Conservation (phyloP, 2,888 invertebrate genomes). For the Spatulosminthurus flaviceps region DNA sequence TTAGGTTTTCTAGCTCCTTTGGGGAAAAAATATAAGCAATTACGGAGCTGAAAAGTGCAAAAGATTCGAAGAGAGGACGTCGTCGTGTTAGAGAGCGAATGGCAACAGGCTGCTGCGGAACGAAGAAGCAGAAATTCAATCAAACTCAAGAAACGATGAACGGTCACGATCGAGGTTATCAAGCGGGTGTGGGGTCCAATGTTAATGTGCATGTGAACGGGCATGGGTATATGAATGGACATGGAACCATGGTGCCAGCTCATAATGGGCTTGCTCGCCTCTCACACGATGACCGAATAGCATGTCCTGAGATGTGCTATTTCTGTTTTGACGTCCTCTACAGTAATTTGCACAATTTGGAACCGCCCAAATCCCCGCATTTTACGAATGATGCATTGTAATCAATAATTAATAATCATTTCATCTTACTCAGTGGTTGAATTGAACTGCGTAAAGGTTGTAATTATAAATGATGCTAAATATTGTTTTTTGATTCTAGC, state of each 20-base stretch:
- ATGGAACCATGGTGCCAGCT: slow-evolving; percentile 46
- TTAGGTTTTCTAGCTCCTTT: not conserved
- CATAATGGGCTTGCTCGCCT: slow-evolving; percentile 48
- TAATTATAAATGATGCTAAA: slow-evolving; percentile 32
- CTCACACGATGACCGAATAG: slow-evolving; percentile 69
- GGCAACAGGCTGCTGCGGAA: slow-evolving; percentile 91
- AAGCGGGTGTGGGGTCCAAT: slow-evolving; percentile 38
- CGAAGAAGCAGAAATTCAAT: slow-evolving; percentile 90
- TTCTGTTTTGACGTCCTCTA: slow-evolving; percentile 99
- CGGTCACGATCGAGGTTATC: slow-evolving; percentile 65
- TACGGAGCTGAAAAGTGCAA: slow-evolving; percentile 32
- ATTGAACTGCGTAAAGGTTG: no score
- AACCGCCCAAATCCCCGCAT: slow-evolving; percentile 88
- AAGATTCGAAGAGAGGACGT: slow-evolving; percentile 19
- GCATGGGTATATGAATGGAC: slow-evolving; percentile 59
- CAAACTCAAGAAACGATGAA: slow-evolving; percentile 67
- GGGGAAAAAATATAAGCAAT: not conserved
- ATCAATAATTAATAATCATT: slow-evolving; percentile 70
- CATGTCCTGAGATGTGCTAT: slow-evolving; percentile 95
- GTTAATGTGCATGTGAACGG: slow-evolving; percentile 68
- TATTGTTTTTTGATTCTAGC: slow-evolving; percentile 70
- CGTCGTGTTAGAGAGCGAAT: slow-evolving; percentile 67
- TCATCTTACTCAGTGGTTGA: slow-evolving; percentile 39
- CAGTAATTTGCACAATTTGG: slow-evolving; percentile 90
- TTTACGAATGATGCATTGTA: slow-evolving; percentile 96